phyloP scores from a whole-genome alignment of 2,113 vertebrate genomes.

The Phylloscopus trochiloides region DNA sequence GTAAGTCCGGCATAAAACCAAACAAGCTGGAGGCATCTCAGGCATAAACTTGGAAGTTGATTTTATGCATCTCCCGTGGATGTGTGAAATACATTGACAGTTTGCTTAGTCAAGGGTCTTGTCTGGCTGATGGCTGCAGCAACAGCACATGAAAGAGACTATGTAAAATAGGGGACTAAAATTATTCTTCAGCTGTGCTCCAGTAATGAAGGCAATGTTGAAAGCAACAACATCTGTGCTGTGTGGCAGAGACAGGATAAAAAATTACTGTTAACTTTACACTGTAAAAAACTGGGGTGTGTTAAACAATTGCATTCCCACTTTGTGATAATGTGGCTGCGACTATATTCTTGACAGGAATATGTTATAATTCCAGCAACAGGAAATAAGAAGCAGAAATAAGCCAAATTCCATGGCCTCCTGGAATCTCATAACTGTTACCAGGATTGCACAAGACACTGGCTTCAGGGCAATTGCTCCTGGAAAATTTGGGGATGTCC shows the following conservation, averaged over 20 bases:
- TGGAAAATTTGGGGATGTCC: neutral
- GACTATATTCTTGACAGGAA: neutral
- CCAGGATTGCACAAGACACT: neutral
- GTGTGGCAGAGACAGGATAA: neutral
- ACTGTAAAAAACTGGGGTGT: neutral
- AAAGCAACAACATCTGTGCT: neutral
- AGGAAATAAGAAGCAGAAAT: neutral
- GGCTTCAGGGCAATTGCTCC: neutral
- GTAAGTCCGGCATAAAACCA: neutral
- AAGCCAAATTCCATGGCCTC: neutral
- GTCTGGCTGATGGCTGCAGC: constrained; percentile 39
- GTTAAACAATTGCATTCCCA: neutral
- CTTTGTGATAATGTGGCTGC: neutral
- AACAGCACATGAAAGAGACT: neutral
- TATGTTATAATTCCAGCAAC: neutral
- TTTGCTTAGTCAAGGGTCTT: constrained; percentile 48
- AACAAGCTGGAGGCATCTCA: constrained; percentile 21
- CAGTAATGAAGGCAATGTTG: neutral
- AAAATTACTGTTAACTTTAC: neutral
- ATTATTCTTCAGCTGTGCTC: constrained; percentile 17
- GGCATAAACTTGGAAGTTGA: neutral
- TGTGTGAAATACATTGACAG: constrained; percentile 7
- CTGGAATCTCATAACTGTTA: neutral
- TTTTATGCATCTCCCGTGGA: neutral
- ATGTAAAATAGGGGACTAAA: constrained; percentile 7